Evolutionary conservation across 37 sponge, comb jelly and placozoan genomes (phyloP).

Genomic region (Amphimedon queenslandica): DNA sequence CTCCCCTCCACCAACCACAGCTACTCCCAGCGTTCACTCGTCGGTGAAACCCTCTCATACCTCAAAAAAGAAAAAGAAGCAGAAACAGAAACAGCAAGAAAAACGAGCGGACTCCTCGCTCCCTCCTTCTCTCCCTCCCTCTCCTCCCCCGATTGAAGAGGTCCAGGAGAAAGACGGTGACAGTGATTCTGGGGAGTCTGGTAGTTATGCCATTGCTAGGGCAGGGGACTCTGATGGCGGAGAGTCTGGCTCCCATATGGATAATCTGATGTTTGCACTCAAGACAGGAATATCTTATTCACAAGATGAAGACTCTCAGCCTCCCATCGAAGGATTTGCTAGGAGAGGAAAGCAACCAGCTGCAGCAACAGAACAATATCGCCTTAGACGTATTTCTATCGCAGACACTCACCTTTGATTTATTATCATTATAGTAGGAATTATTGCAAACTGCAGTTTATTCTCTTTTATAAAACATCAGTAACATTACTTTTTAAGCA

Average conservation of each 20-base stretch:
- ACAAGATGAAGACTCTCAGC: slow-evolving; percentile 15
- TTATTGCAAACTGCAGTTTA: too few species aligned
- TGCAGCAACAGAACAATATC: slow-evolving; percentile 49
- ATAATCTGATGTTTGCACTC: slow-evolving; percentile 72
- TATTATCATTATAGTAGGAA: too few species aligned
- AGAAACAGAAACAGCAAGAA: too few species aligned
- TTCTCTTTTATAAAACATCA: too few species aligned
- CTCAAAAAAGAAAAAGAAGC: too few species aligned
- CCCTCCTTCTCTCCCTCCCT: background rate
- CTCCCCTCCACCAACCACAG: background rate
- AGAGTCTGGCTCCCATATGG: slow-evolving; percentile 53
- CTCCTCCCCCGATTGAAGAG: background rate
- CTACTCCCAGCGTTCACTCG: too few species aligned
- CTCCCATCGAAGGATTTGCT: background rate
- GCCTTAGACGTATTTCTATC: slow-evolving; percentile 74
- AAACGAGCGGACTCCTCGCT: too few species aligned
- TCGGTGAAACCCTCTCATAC: too few species aligned
- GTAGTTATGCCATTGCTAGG: background rate
- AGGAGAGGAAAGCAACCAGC: background rate
- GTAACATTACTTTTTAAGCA: too few species aligned
- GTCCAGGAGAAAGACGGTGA: background rate
- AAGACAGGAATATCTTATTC: slow-evolving; percentile 45
- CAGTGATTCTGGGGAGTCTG: background rate
- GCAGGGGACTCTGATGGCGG: slow-evolving; percentile 5
- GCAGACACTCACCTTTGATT: slow-evolving; percentile 78